A percentile compares a stretch with the other conserved stretches of the same genome.
phyloP scores from a whole-genome alignment of 2,888 invertebrate species.

The Cryptocheilus praepositus region DNA sequence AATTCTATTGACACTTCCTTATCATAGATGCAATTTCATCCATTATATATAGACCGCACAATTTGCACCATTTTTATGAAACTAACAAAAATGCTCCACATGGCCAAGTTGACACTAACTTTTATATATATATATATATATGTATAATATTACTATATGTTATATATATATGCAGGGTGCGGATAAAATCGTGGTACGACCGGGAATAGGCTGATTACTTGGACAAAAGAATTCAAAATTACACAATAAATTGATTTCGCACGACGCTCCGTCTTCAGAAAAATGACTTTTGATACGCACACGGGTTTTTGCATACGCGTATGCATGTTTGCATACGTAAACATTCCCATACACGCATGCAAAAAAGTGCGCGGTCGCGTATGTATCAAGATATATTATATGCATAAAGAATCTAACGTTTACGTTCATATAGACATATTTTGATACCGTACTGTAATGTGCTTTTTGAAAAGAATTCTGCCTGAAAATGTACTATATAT shows the following conservation, averaged over 20 bases:
- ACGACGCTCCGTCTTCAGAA: too few relatives aligned
- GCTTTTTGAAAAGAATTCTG: conserved; percentile 59
- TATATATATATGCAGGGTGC: too few relatives aligned
- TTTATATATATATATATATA: conserved; percentile 39
- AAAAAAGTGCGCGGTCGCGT: neutral
- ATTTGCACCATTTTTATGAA: conserved; percentile 62
- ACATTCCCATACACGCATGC: conserved; percentile 24
- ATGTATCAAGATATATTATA: neutral
- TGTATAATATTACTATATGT: too few relatives aligned
- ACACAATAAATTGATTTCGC: too few relatives aligned
- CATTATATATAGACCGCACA: conserved; percentile 67
- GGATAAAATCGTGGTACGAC: too few relatives aligned
- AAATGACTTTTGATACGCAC: too few relatives aligned
- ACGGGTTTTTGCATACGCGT: too few relatives aligned
- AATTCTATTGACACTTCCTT: conserved; percentile 52
- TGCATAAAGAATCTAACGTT: conserved; percentile 14
- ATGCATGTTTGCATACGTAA: too few relatives aligned
- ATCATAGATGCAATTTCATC: conserved; percentile 68
- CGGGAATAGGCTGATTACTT: too few relatives aligned
- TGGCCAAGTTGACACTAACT: conserved; percentile 75
- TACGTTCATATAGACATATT: conserved; percentile 37
- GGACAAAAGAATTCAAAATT: too few relatives aligned
- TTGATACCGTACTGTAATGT: conserved; percentile 53
- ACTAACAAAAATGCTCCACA: conserved; percentile 74
- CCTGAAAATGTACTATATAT: conserved; percentile 68